These are phyloP conservation scores for Agapornis canus DNA, from an alignment of 2,797 vertebrate species.

Conservation along the genomic window DNA sequence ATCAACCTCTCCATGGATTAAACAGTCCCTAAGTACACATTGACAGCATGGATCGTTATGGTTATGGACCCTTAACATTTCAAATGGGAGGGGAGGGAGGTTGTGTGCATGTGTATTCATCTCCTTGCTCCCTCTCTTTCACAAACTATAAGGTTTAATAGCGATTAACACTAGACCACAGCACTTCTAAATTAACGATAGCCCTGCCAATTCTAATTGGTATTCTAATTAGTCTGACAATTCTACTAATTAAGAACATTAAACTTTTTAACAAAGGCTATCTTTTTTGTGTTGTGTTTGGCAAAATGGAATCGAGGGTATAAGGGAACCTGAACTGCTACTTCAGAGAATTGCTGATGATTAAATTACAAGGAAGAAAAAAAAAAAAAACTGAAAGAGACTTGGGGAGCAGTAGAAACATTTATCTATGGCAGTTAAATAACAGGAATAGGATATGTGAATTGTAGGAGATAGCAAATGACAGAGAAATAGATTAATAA, in stretches of 20 bases:
- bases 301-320: constrained; percentile 65
- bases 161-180: constrained; percentile 78
- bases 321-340: neutral
- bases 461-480: neutral
- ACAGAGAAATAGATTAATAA: neutral
- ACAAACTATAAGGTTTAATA: constrained; percentile 79
- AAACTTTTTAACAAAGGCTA: constrained; percentile 82
- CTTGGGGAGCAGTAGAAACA: neutral
- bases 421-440: neutral
- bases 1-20: constrained; percentile 14
- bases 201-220: constrained; percentile 80
- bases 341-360: neutral
- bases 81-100: constrained; percentile 22
- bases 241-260: constrained; percentile 81
- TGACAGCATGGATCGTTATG: neutral
- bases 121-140: constrained; percentile 60
- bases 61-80: constrained; percentile 69
- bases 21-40: constrained; percentile 11
- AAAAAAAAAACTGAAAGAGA: neutral
- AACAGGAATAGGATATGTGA: neutral
- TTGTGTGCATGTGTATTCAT: constrained; percentile 19
- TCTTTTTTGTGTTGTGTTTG: constrained; percentile 71
- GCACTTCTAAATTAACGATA: constrained; percentile 78
- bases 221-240: constrained; percentile 79
- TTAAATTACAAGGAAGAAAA: neutral